Base-by-base conservation (phyloP, 1,140 invertebrate species). In the Acyrthosiphon pisum region DNA sequence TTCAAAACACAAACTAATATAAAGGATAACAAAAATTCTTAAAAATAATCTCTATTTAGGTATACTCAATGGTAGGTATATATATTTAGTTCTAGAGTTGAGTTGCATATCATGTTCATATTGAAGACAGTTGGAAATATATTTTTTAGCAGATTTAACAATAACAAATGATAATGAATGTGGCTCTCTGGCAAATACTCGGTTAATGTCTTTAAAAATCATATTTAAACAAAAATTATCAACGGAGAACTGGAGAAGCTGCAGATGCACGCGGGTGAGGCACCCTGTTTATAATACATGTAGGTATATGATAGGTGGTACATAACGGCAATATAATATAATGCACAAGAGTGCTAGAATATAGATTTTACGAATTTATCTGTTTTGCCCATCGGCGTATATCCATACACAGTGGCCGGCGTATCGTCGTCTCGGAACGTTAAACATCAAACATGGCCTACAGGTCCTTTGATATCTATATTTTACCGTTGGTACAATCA, bases 361-460 rank as follows among this genome's bases (percentile, higher is more conserved):
- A 56, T 60, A 90, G 56, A 91, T 76, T 60, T 91, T 91, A 91
- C 56, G 35, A 20, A 91, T 46, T 91, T 81, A 91, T 91, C 90
- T 91, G 8, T 46, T 35, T 48, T 81, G 41, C 60, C 90, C 23
- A 91, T 91, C 90, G 90, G 90, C 90, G 9, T 44, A 44, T n/a
- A 84, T n/a, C 7, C 41, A 76, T 44, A 91, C 37, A 91, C 90
- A 76, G 90, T 91, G 90, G 90, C 90, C 44, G 35, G 89, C n/a
- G 60, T 76, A n/a, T 76, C 60, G 14, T n/a, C 37, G 60, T 91
- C 60, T 91, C 30, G 41, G 60, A 20, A 76, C 90, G 41, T 76
- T 91, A 22, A 91, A 91, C 60, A 91, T 91, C 60, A 48, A 81
- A 81, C 41, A 76, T 91, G 56, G 90, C 90, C 90, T 91, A 91